Evolutionary conservation across 2,797 vertebrate genomes (phyloP).

Genomic region (Melanotaenia pygmaea): DNA sequence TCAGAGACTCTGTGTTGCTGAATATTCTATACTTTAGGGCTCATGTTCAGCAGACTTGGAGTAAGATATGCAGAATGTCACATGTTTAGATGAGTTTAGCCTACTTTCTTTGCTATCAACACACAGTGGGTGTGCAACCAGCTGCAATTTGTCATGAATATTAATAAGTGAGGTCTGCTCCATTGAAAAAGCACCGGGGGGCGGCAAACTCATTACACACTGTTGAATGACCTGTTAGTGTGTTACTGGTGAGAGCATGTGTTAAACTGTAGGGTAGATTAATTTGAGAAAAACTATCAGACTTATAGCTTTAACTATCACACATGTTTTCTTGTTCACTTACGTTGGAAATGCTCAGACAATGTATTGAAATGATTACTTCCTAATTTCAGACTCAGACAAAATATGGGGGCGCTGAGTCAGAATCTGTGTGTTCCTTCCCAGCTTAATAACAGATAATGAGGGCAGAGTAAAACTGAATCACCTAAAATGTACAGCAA

Average conservation of each 20-base stretch:
- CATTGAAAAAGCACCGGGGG: constrained; percentile 51
- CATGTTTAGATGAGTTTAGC: background rate
- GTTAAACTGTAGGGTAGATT: constrained; percentile 9
- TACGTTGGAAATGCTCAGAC: constrained; percentile 53
- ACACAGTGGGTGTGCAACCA: background rate
- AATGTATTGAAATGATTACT: constrained; percentile 58
- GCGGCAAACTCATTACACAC: constrained; percentile 61
- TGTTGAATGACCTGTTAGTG: constrained; percentile 28
- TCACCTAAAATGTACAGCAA: constrained; percentile 60
- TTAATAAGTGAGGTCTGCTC: constrained; percentile 36
- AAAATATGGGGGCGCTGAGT: constrained; percentile 46
- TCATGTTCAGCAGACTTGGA: constrained; percentile 6
- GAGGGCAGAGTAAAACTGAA: constrained; percentile 57
- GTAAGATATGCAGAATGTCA: constrained; percentile 13
- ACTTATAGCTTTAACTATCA: constrained; percentile 46
- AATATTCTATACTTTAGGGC: background rate
- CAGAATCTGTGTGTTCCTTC: constrained; percentile 54
- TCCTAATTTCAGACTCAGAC: constrained; percentile 56
- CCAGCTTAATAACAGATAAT: constrained; percentile 77
- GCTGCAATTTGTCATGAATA: constrained; percentile 43
- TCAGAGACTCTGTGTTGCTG: background rate
- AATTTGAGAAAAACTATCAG: constrained; percentile 62
- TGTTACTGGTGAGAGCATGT: background rate
- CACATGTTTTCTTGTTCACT: constrained; percentile 48
- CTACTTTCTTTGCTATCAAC: background rate